Evolutionary conservation across 2,113 vertebrate genomes (phyloP), one percentile per base, ranked within the genome.

Genomic region (Tychaedon coryphoeus): DNA sequence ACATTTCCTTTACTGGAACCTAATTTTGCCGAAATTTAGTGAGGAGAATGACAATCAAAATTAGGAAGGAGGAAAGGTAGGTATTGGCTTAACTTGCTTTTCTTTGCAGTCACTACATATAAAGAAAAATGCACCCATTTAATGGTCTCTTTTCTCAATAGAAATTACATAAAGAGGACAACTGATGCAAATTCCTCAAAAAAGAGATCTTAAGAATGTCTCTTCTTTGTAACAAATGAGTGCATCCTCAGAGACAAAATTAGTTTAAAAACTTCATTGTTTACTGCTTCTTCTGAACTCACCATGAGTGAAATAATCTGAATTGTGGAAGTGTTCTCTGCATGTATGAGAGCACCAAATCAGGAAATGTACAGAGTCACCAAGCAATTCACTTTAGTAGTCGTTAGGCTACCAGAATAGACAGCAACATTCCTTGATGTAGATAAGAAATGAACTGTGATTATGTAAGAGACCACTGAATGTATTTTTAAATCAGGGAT

Each of bases 391-490:
- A n/a, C 65, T 92, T 85, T 11, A 42, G 83, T 48, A 74, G 86
- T 67, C 40, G 19, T 93, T 38, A 84, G 89, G 78, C 87, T 85
- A 85, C 77, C 73, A 75, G 92, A 91, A 72, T 0, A 84, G 89
- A 95, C 83, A 91, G 92, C 69, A 61, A 48, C 65, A 36, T 26
- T 64, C 69, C 71, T 91, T 95, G 91, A 96, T 71, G 70, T 7
- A 96, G 81, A 95, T 70, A 43, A 86, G 91, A 93, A 67, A 93
- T 71, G 83, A 95, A 51, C 50, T 69, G 48, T 61, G 84, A 57
- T 95, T 95, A 92, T 50, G 45, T 94, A 93, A 94, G 76, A 95
- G 57, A 81, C n/a, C 51, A 87, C 13, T 26, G 57, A 81, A 81
- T 60, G 74, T 88, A 91, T 91, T 95, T 88, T 92, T 54, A 90